Evolutionary conservation across 1,140 invertebrate genomes (phyloP).

Genomic region (Mya arenaria): DNA sequence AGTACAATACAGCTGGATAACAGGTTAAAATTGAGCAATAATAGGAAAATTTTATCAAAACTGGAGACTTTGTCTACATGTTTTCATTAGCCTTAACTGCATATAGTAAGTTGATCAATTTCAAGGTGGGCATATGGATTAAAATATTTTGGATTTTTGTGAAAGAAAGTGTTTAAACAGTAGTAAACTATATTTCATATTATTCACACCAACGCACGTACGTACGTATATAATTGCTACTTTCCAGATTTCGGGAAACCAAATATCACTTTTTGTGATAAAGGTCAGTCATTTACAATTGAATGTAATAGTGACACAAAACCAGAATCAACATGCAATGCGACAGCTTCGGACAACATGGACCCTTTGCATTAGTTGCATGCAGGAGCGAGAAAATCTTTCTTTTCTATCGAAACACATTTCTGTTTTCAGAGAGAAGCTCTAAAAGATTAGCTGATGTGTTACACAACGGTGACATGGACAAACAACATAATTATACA

Average conservation of each 20-base stretch:
- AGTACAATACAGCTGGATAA: not conserved
- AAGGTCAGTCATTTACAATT: not conserved
- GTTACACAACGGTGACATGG: not conserved
- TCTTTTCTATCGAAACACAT: too few species aligned
- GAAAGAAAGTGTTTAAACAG: too few species aligned
- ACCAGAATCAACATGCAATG: slow-evolving; percentile 3
- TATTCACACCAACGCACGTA: too few species aligned
- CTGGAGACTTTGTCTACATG: not conserved
- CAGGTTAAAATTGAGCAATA: not conserved
- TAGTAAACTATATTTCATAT: too few species aligned
- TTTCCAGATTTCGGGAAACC: not conserved
- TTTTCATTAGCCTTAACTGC: not conserved
- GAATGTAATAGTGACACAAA: not conserved
- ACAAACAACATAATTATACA: not conserved
- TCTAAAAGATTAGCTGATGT: too few species aligned
- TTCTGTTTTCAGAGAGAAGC: too few species aligned
- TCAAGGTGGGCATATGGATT: not conserved
- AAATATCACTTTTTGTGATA: not conserved
- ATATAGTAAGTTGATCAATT: too few species aligned
- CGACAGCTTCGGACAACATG: not conserved
- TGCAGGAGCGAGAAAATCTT: too few species aligned
- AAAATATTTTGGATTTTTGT: too few species aligned
- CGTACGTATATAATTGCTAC: too few species aligned
- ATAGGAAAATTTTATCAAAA: not conserved
- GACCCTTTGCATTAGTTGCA: not conserved